These are phyloP conservation scores for Pterocles orientalis DNA, from an alignment of 2,113 vertebrate genomes.

Conservation along the genomic window DNA sequence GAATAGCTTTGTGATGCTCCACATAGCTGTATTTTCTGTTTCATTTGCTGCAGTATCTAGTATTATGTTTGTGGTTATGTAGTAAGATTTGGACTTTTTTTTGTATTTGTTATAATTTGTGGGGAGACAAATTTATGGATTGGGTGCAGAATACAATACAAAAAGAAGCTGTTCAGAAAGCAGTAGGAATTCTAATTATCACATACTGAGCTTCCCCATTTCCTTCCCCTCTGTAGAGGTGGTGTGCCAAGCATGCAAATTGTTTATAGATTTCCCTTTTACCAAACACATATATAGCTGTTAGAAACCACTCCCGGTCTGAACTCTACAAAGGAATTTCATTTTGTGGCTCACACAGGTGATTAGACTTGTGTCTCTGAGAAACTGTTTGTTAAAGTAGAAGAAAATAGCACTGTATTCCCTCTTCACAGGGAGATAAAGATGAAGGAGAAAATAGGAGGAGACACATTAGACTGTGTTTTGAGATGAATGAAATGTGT, in stretches of 20 bases:
- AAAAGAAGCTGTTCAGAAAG: neutral
- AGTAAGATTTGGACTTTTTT: neutral
- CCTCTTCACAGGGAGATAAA: neutral
- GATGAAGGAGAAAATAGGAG: neutral
- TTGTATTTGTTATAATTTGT: neutral
- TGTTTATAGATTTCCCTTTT: neutral
- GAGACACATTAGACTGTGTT: neutral
- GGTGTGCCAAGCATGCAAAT: neutral
- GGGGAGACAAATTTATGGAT: neutral
- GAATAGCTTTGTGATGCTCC: neutral
- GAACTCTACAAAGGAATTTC: neutral
- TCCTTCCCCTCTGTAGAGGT: neutral
- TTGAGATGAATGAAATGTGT: neutral
- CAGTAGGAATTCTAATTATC: neutral
- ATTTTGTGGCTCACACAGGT: neutral
- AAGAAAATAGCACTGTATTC: neutral
- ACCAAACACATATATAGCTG: neutral
- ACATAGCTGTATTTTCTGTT: neutral
- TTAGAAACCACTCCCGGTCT: neutral
- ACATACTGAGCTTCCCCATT: neutral
- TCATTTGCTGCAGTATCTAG: neutral
- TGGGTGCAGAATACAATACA: neutral
- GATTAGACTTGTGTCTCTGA: neutral
- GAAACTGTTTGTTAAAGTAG: neutral
- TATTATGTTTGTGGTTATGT: neutral